A percentile compares a stretch with the other conserved stretches of the same genome.
Conservation (phyloP, 2,888 invertebrate species). For the Drosophila differens region DNA sequence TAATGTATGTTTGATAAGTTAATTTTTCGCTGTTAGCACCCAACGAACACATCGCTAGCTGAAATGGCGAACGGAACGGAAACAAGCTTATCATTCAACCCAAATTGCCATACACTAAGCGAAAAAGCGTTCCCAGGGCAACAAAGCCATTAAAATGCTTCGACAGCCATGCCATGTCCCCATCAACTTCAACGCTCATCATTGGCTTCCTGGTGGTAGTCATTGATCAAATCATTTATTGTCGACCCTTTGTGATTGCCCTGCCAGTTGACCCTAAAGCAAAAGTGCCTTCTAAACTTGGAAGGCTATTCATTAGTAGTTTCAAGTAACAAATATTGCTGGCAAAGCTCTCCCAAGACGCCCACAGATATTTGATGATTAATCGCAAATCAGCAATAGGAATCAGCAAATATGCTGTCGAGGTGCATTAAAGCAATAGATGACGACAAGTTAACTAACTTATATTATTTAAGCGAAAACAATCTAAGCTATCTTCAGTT, state of each 20-base stretch:
- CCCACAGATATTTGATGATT: not conserved
- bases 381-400: not conserved
- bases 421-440: not conserved
- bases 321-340: not conserved
- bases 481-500: not conserved
- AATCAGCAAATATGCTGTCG: not conserved
- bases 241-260: slow-evolving; percentile 3
- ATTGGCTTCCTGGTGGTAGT: slow-evolving; percentile 30
- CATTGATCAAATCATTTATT: slow-evolving; percentile 70
- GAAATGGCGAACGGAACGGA: not conserved
- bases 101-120: slow-evolving; percentile 19
- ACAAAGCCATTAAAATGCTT: slow-evolving; percentile 66
- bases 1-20: slow-evolving; percentile 80
- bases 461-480: not conserved
- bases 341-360: not conserved
- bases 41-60: slow-evolving; percentile 16
- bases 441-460: not conserved
- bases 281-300: not conserved
- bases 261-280: not conserved
- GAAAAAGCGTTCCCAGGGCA: slow-evolving; percentile 61
- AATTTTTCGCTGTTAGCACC: slow-evolving; percentile 66
- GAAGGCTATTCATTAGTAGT: not conserved
- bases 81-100: slow-evolving; percentile 6
- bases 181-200: slow-evolving; percentile 28
- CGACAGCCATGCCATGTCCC: slow-evolving; percentile 4